Evolutionary conservation across 2,113 vertebrate genomes (phyloP).

Genomic region (Chascanopsetta lugubris): DNA sequence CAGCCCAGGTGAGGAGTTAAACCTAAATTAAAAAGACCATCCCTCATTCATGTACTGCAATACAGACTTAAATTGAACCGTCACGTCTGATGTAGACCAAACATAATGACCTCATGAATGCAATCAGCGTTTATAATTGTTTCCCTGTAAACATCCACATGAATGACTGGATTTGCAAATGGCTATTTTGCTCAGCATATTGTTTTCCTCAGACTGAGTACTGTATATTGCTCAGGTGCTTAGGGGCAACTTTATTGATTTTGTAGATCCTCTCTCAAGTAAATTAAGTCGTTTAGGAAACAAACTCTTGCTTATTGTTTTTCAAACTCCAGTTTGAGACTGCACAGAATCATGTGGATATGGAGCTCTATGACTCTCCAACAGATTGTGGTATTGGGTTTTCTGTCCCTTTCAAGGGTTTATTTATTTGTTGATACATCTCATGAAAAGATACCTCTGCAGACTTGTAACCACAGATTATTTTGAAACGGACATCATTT

Average conservation of each 20-base stretch:
- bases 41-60: neutral
- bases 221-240: constrained; percentile 17
- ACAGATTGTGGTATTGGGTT: too few species aligned
- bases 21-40: constrained; percentile 33
- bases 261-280: constrained; percentile 20
- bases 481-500: constrained; percentile 1
- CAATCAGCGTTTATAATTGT: neutral
- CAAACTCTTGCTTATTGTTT: constrained; percentile 1
- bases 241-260: constrained; percentile 38
- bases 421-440: constrained; percentile 6
- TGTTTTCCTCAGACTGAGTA: too few species aligned
- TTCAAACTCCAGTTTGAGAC: neutral
- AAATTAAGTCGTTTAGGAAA: neutral
- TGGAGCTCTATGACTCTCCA: too few species aligned
- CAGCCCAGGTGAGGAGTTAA: constrained; percentile 85
- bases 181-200: too few species aligned
- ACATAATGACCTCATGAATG: constrained; percentile 18
- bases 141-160: neutral
- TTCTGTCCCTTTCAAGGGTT: neutral
- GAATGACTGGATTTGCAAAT: neutral
- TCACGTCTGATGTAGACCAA: neutral
- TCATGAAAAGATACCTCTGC: neutral
- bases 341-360: constrained; percentile 4
- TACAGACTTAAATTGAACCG: neutral
- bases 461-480: neutral